Conservation (phyloP, 2,113 vertebrate species). For the Tachysurus vachellii region DNA sequence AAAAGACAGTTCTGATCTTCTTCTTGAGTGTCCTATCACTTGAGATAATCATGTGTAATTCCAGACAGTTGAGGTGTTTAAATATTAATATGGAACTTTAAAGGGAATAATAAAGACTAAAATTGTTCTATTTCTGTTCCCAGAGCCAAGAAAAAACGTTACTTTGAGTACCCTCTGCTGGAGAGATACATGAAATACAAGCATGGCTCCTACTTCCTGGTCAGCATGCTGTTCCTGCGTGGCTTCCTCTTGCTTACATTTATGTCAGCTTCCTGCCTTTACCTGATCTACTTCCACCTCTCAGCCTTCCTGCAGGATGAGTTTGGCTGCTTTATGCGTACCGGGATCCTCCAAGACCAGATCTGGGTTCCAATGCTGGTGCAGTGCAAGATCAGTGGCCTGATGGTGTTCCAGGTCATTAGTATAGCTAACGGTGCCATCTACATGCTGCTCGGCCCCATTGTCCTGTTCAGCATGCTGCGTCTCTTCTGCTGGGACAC, state of each 20-base stretch:
- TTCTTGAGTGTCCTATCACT: neutral
- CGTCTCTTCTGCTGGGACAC: conserved; percentile 93
- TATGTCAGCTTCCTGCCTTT: conserved; percentile 84
- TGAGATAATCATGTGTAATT: conserved; percentile 12
- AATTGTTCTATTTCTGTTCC: neutral
- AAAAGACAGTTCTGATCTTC: neutral
- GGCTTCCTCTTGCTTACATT: conserved; percentile 87
- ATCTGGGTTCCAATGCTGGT: conserved; percentile 76
- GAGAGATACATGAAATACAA: conserved; percentile 92
- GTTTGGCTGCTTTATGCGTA: conserved; percentile 90
- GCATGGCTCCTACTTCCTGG: conserved; percentile 84
- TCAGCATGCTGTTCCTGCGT: conserved; percentile 83
- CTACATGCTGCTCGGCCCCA: conserved; percentile 81
- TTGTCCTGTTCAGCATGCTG: conserved; percentile 85
- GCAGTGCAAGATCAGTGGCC: conserved; percentile 87
- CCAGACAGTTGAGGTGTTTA: neutral
- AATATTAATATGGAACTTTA: neutral
- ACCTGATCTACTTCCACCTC: conserved; percentile 90
- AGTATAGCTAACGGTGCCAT: conserved; percentile 79
- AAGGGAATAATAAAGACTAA: neutral
- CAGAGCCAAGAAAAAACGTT: conserved; percentile 89
- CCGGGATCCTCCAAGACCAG: conserved; percentile 78
- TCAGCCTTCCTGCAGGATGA: conserved; percentile 88
- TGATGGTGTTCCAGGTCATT: conserved; percentile 88
- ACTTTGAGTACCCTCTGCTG: conserved; percentile 95